Base-by-base conservation (phyloP, 1,140 invertebrate species). In the Diabrotica virgifera region DNA sequence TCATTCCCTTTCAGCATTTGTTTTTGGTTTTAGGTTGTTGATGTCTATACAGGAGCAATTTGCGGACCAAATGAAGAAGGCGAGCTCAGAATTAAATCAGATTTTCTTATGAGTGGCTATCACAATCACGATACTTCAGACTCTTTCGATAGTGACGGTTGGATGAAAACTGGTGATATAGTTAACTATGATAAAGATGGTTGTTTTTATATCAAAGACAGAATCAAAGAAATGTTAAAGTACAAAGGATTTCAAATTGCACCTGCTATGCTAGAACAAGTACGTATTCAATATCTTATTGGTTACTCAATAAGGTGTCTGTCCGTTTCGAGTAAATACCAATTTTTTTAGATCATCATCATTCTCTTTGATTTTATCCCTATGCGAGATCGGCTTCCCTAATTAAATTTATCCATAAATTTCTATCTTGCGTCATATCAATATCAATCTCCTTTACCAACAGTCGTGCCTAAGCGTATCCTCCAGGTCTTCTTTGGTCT, bases 141-240 rank as follows among this genome's bases (percentile, higher is more conserved):
- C 14, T 85, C 80, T 2, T 80, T 87, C 37, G 84, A 89, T 65
- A 73, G 77, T 10, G 85, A 92, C 57, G 84, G 82, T n/a, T 87
- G 81, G 74, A 79, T 89, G 12, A 83, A 84, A 70, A 90, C 90
- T 61, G 90, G 90, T 40, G 89, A 92, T 74, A 80, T 91, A 35
- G 87, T 83, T 0, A 89, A 86, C 66, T 84, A 86, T 63, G 87
- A 91, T 67, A 80, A 87, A 66, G 82, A 89, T 13, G 82, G 82
- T 0, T 85, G 82, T 58, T 83, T 91, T 60, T 89, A 81, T 66
- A 82, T 92, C 54, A 81, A 87, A 6, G 90, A 90, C 67, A 80
- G 91, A 58, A 78, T 90, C 36, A 92, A 91, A 69, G 89, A 90
- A 74, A 80, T 92, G 36, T 87, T 92, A 57, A 93, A 93, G 76